Percentiles rank a stretch among this genome's conserved stretches.
Conservation (phyloP, 2,797 vertebrate genomes). For the Vultur gryphus region DNA sequence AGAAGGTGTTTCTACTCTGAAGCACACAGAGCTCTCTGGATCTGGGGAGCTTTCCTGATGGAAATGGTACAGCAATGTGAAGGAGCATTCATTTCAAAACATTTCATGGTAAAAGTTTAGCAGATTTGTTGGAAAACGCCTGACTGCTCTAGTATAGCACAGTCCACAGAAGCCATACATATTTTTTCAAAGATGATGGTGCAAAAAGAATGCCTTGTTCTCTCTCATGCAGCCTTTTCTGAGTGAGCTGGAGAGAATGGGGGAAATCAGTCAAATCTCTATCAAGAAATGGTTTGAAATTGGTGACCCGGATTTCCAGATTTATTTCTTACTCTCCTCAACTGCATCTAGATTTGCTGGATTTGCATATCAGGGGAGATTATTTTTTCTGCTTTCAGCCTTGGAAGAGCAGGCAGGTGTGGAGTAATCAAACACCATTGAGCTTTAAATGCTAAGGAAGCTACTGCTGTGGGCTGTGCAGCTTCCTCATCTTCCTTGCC, state of each 20-base stretch:
- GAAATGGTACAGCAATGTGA: background rate
- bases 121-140: background rate
- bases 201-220: background rate
- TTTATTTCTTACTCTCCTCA: background rate
- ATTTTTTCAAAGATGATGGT: background rate
- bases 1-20: background rate
- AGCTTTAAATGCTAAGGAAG: background rate
- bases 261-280: background rate
- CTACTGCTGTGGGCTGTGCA: background rate
- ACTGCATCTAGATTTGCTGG: background rate
- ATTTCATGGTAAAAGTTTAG: too few species aligned
- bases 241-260: background rate
- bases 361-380: slow-evolving; percentile 51
- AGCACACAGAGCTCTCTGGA: background rate
- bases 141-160: background rate
- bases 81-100: background rate
- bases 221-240: background rate
- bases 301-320: background rate
- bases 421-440: slow-evolving; percentile 57
- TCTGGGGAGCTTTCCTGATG: background rate
- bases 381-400: slow-evolving; percentile 23
- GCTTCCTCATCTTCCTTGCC: background rate
- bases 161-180: background rate
- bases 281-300: background rate
- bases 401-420: slow-evolving; percentile 36